Evolutionary conservation across 2,113 vertebrate species (phyloP), one percentile per base, ranked within the genome.

Genomic region (Equus przewalskii): DNA sequence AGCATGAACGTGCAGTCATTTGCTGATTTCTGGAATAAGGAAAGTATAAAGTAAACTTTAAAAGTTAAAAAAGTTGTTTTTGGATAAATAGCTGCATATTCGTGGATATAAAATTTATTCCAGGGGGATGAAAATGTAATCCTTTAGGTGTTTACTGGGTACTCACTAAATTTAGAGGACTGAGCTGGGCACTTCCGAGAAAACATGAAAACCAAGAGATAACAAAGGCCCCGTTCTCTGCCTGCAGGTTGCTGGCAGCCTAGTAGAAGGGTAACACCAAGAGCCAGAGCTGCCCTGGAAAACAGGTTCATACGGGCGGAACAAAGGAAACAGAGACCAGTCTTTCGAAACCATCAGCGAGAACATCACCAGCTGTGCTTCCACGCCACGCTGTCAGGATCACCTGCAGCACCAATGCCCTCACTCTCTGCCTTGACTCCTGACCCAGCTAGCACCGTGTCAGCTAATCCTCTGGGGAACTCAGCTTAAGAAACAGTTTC

Each of bases 1-100:
- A 84, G 44, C 69, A 85, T 28, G 28, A 85, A 70, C 7, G 26
- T 30, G 58, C 18, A 91, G 9, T 82, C 36, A 60, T 65, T 70
- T 46, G 16, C 65, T 12, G 54, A 33, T 51, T 64, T 95, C 81
- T 97, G 14, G 54, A 91, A 70, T 70, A 60, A 76, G 64, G 54
- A 83, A 84, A 60, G 54, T 65, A 30, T 14, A 75, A 73, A 41
- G n/a, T 26, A 67, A 72, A 3, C 26, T 69, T 80, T 65, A 87
- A 83, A 93, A 62, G 58, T 85, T 26, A n/a, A 93, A 73, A 87
- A 86, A 51, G 41, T 69, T 82, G 15, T 60, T 88, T 88, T 84
- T 58, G 14, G 24, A 81, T 89, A 89, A 33, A 64, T 5, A 78
- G 51, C 12, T 56, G 21, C 28, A 46, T 44, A 6, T 46, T 64